These are phyloP conservation scores for Petrocephalus microphthalmus DNA, from an alignment of 2,113 vertebrate genomes.

Conservation along the genomic window DNA sequence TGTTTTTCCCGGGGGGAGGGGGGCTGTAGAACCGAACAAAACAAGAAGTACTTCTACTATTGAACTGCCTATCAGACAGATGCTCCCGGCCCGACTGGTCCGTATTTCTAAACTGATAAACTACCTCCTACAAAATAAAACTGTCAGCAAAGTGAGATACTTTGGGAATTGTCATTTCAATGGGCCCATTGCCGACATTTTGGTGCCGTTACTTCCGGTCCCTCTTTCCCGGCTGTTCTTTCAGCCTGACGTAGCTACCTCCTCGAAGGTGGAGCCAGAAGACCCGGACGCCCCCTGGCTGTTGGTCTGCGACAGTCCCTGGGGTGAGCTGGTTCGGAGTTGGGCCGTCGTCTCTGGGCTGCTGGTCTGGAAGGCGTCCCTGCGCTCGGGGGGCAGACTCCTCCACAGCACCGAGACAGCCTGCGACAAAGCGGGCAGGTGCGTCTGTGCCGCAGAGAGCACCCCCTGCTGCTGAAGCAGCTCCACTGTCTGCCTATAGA, in stretches of 20 bases:
- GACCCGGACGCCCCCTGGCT: slow-evolving; percentile 63
- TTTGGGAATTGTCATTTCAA: not conserved
- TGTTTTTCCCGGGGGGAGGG: not conserved
- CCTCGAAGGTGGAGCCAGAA: slow-evolving; percentile 56
- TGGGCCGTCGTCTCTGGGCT: slow-evolving; percentile 34
- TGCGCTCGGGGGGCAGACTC: slow-evolving; percentile 60
- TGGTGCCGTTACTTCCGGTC: not conserved
- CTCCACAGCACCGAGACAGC: slow-evolving; percentile 73
- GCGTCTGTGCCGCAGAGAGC: slow-evolving; percentile 51
- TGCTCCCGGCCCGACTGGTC: not conserved
- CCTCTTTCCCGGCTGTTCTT: not conserved
- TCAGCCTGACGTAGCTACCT: slow-evolving; percentile 50
- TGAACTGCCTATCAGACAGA: not conserved
- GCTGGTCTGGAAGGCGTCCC: slow-evolving; percentile 51
- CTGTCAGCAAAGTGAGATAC: not conserved
- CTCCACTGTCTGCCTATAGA: slow-evolving; percentile 71
- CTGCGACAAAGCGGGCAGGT: slow-evolving; percentile 63
- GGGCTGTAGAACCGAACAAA: not conserved
- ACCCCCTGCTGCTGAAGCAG: slow-evolving; percentile 56
- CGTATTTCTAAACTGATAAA: not conserved
- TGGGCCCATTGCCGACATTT: not conserved
- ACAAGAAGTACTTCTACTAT: not conserved
- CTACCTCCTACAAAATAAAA: not conserved
- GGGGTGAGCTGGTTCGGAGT: slow-evolving; percentile 49
- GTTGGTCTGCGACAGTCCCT: slow-evolving; percentile 33